Evolutionary conservation across 2,113 vertebrate species (phyloP).

Genomic region (western clawed frog (Xenopus tropicalis)): DNA sequence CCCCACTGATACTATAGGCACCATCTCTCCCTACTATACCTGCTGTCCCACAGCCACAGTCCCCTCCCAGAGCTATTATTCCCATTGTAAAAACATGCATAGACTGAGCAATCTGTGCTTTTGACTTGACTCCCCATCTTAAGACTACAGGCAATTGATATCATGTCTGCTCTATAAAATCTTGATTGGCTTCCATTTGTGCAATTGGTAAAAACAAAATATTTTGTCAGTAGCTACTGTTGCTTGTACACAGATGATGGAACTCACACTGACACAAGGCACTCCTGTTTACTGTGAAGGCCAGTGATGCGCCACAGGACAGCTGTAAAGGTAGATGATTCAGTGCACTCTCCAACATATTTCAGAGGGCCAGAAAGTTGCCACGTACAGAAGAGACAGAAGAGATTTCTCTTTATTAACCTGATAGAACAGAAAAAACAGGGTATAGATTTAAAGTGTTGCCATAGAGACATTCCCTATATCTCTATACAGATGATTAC

Average conservation of each 20-base stretch:
- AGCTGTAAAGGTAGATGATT: constrained; percentile 24
- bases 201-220: background rate
- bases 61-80: too few species aligned
- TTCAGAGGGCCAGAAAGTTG: constrained; percentile 13
- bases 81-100: too few species aligned
- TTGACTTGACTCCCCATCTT: too few species aligned
- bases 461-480: constrained; percentile 22
- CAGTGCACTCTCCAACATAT: background rate
- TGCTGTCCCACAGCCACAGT: too few species aligned
- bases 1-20: too few species aligned
- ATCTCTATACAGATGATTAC: background rate
- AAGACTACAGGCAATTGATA: too few species aligned
- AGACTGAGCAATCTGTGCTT: too few species aligned
- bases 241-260: background rate
- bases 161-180: too few species aligned
- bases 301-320: constrained; percentile 2
- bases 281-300: too few species aligned
- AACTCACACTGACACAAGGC: background rate
- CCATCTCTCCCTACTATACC: too few species aligned
- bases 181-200: background rate
- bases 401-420: constrained; percentile 20
- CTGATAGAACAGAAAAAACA: constrained; percentile 23
- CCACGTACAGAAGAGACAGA: constrained; percentile 7
- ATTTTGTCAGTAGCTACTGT: background rate
- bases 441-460: background rate